Conservation (phyloP, 2,888 invertebrate genomes). For the Hirtodrosophila confusa region DNA sequence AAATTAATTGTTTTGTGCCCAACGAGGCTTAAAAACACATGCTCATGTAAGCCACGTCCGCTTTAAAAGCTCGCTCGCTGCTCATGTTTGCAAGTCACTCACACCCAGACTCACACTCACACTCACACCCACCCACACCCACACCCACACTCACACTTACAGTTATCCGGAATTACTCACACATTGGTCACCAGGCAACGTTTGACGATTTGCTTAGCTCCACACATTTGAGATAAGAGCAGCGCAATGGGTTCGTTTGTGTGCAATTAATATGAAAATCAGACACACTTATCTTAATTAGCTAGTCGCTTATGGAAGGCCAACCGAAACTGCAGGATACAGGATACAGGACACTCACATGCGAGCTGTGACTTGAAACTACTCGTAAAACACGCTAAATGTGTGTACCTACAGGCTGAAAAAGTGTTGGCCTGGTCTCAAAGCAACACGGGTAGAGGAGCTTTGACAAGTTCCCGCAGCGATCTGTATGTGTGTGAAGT, state of each 20-base stretch:
- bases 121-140: conserved; percentile 12
- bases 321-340: conserved; percentile 20
- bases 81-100: conserved; percentile 28
- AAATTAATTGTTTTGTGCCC: conserved; percentile 81
- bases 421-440: conserved; percentile 6
- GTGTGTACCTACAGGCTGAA: conserved; percentile 10
- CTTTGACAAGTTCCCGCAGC: too few relatives aligned
- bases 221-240: conserved; percentile 75
- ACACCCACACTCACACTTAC: conserved; percentile 1
- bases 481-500: not conserved
- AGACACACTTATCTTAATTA: conserved; percentile 80
- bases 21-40: conserved; percentile 81
- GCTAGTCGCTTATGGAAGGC: conserved; percentile 64
- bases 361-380: not conserved
- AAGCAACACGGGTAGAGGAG: conserved; percentile 9
- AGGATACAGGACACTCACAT: conserved; percentile 1
- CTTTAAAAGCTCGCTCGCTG: conserved; percentile 47
- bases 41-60: conserved; percentile 80
- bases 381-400: conserved; percentile 11
- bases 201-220: conserved; percentile 69
- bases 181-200: conserved; percentile 54
- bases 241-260: conserved; percentile 66
- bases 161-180: conserved; percentile 3
- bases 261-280: conserved; percentile 79
- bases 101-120: conserved; percentile 2